Base-by-base conservation (phyloP, 2,888 invertebrate genomes). In the Alentia gelatinosa region DNA sequence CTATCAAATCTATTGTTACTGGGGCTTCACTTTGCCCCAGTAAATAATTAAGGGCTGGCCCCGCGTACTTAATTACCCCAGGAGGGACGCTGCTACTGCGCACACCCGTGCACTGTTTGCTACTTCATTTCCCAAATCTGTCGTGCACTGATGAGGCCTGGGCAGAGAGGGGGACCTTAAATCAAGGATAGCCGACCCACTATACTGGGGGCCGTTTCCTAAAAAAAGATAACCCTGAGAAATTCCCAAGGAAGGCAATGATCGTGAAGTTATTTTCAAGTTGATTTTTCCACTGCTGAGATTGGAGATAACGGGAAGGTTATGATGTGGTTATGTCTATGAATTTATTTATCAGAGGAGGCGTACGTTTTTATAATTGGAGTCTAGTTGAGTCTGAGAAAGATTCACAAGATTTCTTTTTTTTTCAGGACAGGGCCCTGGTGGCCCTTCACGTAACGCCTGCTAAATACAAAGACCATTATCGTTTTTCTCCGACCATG, bases 91-190 rank as follows among this genome's bases (percentile, higher is more conserved):
- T 19, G 40, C 15, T 30, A 26, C 86, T 47, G 47, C 1, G 15
- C 35, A 9, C n/a, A 47, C 83, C 74, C 74, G 12, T 23, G 86
- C 30, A 19, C 33, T n/a, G 47, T 50, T 33, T 86, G 86, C 86
- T 86, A 30, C 86, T 86, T 86, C 86, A 86, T 86, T 86, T 86
- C 86, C 86, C 86, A n/a, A 86, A 86, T 86, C 86, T 86, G 79
- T 42, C 47, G 86, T 26, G 42, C 47, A 39, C 33, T 86, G 42
- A 50, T 47, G 42, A 86, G 86, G 86, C 15, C 26, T 9, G 86
- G 86, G 30, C 9, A 9, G 30, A 47, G 47, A 47, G 23, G 47
- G 15, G 12, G 86, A 12, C 47, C 33, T 30, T 86, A 86, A 86
- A 86, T 86, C 86, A 86, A 30, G 56, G 56, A 19, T n/a, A 56